A percentile compares a stretch with the other conserved stretches of the same genome.
phyloP scores from a whole-genome alignment of 2,113 vertebrate genomes.

The Gallinago paraguaiae region DNA sequence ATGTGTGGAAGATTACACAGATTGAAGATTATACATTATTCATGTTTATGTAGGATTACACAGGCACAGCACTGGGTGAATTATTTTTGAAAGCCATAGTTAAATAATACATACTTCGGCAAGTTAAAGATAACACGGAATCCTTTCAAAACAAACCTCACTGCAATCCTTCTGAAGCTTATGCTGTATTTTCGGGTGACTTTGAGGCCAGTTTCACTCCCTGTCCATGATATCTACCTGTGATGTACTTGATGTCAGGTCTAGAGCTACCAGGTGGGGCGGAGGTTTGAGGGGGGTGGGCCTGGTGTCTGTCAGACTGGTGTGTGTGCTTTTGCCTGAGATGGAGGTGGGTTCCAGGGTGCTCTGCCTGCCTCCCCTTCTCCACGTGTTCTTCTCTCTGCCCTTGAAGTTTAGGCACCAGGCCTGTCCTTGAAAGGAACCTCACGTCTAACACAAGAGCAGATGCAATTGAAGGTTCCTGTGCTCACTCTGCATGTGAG shows the following conservation, averaged over 20 bases:
- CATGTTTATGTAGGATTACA: not conserved
- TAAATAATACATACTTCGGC: not conserved
- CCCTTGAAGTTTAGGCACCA: not conserved
- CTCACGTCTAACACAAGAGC: not conserved
- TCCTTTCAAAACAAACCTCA: not conserved
- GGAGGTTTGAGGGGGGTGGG: not conserved
- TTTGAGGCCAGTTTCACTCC: not conserved
- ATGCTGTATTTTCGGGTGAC: not conserved
- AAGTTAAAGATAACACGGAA: not conserved
- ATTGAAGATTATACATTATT: too few relatives aligned
- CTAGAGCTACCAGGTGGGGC: not conserved
- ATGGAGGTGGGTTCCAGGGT: not conserved
- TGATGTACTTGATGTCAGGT: not conserved
- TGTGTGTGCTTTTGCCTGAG: not conserved
- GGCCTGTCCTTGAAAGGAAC: not conserved
- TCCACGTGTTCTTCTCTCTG: not conserved
- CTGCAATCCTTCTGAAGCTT: not conserved
- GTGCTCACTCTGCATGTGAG: not conserved
- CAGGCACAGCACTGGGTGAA: not conserved
- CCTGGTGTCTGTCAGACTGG: not conserved
- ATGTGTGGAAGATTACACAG: not conserved
- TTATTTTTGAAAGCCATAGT: not conserved
- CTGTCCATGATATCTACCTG: not conserved
- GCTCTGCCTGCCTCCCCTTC: not conserved
- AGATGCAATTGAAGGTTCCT: not conserved